These are phyloP conservation scores for Channa maculata DNA, from an alignment of 2,113 vertebrate species.

Conservation along the genomic window DNA sequence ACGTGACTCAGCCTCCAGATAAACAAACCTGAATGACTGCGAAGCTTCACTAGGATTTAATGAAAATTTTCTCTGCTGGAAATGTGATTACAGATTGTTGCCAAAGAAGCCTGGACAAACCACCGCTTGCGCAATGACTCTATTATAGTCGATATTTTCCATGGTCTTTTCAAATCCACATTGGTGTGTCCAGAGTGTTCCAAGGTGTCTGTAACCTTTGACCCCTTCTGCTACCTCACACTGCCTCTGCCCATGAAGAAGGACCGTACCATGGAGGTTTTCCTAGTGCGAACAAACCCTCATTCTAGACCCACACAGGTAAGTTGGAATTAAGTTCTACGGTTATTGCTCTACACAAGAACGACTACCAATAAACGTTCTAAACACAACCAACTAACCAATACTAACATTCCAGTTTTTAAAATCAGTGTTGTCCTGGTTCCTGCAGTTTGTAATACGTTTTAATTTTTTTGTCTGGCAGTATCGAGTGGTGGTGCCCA, in stretches of 20 bases:
- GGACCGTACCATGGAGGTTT: slow-evolving; percentile 91
- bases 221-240: slow-evolving; percentile 95
- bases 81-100: slow-evolving; percentile 84
- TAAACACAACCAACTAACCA: neutral
- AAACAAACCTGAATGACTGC: too few relatives aligned
- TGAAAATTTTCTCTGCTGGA: neutral
- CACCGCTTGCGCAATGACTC: slow-evolving; percentile 91
- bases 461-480: slow-evolving; percentile 56
- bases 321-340: slow-evolving; percentile 42
- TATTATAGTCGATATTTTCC: slow-evolving; percentile 93
- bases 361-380: too few relatives aligned
- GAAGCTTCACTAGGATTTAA: neutral
- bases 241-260: slow-evolving; percentile 93
- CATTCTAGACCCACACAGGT: slow-evolving; percentile 91
- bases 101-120: slow-evolving; percentile 92
- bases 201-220: slow-evolving; percentile 93
- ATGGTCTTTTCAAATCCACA: slow-evolving; percentile 93
- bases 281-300: slow-evolving; percentile 90
- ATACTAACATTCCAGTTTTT: too few relatives aligned
- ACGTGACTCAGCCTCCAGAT: too few relatives aligned
- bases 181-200: slow-evolving; percentile 92
- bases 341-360: too few relatives aligned
- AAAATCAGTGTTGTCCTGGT: too few relatives aligned
- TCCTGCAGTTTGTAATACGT: too few relatives aligned
- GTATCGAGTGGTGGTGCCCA: slow-evolving; percentile 92